A percentile compares a stretch with the other conserved stretches of the same genome.
Evolutionary conservation across 2,113 vertebrate genomes (phyloP).

Genomic region (Naja naja): DNA sequence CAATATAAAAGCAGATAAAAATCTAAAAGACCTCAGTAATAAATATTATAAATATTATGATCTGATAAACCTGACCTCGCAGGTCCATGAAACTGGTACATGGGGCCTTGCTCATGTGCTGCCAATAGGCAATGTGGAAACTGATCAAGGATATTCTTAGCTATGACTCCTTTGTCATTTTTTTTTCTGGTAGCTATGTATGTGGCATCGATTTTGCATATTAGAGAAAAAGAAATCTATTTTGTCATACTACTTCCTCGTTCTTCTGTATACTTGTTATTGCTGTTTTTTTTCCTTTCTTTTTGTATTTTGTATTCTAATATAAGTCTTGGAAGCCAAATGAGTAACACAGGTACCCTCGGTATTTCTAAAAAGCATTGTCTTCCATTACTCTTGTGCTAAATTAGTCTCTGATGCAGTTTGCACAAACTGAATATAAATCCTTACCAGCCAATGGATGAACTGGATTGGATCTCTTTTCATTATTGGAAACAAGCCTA

Average conservation of each 20-base stretch:
- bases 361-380: background rate
- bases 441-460: background rate
- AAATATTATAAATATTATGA: too few relatives aligned
- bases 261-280: background rate
- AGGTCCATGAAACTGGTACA: background rate
- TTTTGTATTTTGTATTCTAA: background rate
- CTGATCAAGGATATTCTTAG: background rate
- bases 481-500: background rate
- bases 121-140: background rate
- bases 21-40: too few relatives aligned
- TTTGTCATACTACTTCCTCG: background rate
- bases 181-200: background rate
- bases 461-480: background rate
- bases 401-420: background rate
- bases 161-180: background rate
- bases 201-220: background rate
- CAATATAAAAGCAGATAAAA: too few relatives aligned
- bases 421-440: background rate
- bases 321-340: background rate
- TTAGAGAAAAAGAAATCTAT: background rate
- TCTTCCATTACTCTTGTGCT: background rate
- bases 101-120: background rate
- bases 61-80: too few relatives aligned
- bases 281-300: background rate
- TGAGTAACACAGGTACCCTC: background rate